A percentile compares a stretch with the other conserved stretches of the same genome.
Evolutionary conservation across 2,113 vertebrate genomes (phyloP).

Genomic region (Anguilla japonica): DNA sequence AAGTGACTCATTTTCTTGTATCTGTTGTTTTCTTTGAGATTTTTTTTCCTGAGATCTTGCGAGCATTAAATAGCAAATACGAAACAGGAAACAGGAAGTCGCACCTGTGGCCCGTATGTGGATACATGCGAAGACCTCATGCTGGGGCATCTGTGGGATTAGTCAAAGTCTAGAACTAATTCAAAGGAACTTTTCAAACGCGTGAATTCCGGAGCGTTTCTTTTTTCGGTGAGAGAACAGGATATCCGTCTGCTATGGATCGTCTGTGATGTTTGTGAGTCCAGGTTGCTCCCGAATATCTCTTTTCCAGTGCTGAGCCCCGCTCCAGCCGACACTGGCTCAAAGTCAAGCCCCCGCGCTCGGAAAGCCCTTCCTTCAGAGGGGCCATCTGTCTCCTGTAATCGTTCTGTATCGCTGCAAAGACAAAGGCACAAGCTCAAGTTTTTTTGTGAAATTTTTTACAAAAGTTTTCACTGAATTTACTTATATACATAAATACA

Average conservation of each 20-base stretch:
- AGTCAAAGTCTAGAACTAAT: neutral
- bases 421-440: neutral
- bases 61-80: neutral
- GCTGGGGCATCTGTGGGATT: neutral
- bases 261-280: neutral
- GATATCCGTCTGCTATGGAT: neutral
- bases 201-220: neutral
- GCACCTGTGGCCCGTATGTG: too few relatives aligned
- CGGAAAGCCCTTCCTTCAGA: neutral
- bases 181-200: neutral
- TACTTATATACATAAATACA: neutral
- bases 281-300: neutral
- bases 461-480: neutral
- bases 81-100: neutral
- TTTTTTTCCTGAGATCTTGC: neutral
- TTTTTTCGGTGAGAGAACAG: neutral
- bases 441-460: neutral
- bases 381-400: constrained; percentile 10
- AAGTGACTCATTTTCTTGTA: too few relatives aligned
- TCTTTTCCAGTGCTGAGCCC: neutral
- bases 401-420: neutral
- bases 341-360: neutral
- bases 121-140: too few relatives aligned
- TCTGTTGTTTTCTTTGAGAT: too few relatives aligned
- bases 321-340: constrained; percentile 8